Base-by-base conservation (phyloP, 2,797 vertebrate genomes). In the Dipus sagitta region DNA sequence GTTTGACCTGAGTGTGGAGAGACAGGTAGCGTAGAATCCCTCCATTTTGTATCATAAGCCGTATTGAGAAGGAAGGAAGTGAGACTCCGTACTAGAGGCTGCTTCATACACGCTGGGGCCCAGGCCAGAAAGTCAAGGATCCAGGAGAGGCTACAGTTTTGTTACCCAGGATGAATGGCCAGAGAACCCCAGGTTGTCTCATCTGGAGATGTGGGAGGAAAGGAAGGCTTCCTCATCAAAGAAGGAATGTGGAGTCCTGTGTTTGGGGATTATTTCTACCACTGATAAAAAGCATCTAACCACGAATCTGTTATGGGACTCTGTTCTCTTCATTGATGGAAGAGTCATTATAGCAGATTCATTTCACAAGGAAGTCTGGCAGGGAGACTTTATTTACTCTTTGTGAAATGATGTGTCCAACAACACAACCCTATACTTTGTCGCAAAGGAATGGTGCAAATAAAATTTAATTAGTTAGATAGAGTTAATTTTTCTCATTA, bases 41-140 rank as follows among this genome's bases (percentile, higher is more conserved):
- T 84, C 34, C 90, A 75, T 85, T 90, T n/a, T 67, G 5, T 89
- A 17, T 95, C 81, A 77, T 58, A 89, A 24, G 3, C 58, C 77
- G 2, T 38, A 60, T 20, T 28, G 42, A 88, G 89, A 78, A 85
- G 15, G 34, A 88, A 90, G 60, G 70, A 28, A 20, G 30, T 62
- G 78, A 60, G 11, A 90, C 64, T 81, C 34, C 77, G 64, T 64
- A 17, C 23, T 14, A 84, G 62, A 26, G 47, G 47, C 34, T 20
- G 84, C 9, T 79, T 64, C 1, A 64, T n/a, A 8, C 30, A 85
- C 20, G 6, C 23, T 23, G 42, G 74, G 1, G 5, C 76, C 67
- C 62, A 86, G 68, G 83, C 32, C 80, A 94, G 65, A 58, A 17
- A 79, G 24, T 28, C n/a, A 30, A 86, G 65, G 71, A 87, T 82